phyloP scores from a whole-genome alignment of 2,888 invertebrate species.

The Esperia sulphurella region DNA sequence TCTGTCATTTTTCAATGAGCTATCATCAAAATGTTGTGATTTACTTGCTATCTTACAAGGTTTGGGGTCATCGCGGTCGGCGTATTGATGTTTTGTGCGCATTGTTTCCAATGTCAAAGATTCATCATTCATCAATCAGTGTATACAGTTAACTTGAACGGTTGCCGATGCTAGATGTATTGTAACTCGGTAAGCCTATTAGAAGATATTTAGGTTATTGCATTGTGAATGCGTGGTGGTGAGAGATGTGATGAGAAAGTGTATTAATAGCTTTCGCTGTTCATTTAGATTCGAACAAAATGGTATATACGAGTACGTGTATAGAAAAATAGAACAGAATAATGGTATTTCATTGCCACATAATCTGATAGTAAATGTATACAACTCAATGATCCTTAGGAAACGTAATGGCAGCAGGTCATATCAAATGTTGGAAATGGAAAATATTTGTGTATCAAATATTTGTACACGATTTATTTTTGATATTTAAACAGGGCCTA shows the following conservation, averaged over 20 bases:
- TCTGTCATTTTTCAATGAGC: slow-evolving; percentile 43
- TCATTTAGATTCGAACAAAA: slow-evolving; percentile 7
- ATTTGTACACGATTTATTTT: too few species aligned
- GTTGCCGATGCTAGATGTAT: slow-evolving; percentile 28
- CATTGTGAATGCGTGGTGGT: slow-evolving; percentile 10
- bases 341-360: too few species aligned
- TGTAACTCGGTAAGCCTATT: slow-evolving; percentile 19
- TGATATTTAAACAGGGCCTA: too few species aligned
- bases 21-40: slow-evolving; percentile 57
- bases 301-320: slow-evolving; percentile 1
- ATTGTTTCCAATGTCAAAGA: slow-evolving; percentile 61
- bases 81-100: slow-evolving; percentile 49
- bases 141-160: slow-evolving; percentile 41
- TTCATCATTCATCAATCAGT: slow-evolving; percentile 67
- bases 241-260: slow-evolving; percentile 11
- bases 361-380: too few species aligned
- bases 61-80: slow-evolving; percentile 46
- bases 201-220: slow-evolving; percentile 22
- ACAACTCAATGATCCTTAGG: too few species aligned
- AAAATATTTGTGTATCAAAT: too few species aligned
- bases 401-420: too few species aligned
- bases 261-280: slow-evolving; percentile 19
- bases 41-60: slow-evolving; percentile 41
- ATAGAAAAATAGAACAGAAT: too few species aligned
- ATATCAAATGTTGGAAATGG: too few species aligned